Base-by-base conservation (phyloP, 2,797 vertebrate genomes). In the Sphaeramia orbicularis region DNA sequence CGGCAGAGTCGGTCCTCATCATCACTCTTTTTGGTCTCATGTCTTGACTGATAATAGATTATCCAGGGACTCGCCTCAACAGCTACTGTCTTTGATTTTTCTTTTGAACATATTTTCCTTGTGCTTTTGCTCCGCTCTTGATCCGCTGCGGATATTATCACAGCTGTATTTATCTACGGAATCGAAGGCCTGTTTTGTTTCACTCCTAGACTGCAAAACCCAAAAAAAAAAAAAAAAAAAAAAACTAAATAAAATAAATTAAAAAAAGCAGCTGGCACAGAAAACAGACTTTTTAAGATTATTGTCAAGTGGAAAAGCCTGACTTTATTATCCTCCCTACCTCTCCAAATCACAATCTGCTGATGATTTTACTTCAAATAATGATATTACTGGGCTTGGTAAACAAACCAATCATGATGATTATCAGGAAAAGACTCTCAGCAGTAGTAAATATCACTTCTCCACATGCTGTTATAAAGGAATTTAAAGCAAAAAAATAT, bases 71-170 rank as follows among this genome's bases (percentile, higher is more conserved):
- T 78, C 47, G 72, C 71, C 74, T 82, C 54, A 80, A 79, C 67
- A 78, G 70, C 66, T 50, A 42, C 71, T 72, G 55, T 78, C 80
- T 83, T 75, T 78, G 79, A 86, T 86, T 89, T 84, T 70, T 60
- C 71, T 78, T 65, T 69, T 32, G 83, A 63, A 76, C 63, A 57
- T n/a, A n/a, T 78, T 73, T 65, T 65, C 58, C 54, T 21, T 63
- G 55, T 38, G 49, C 62, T 42, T 70, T 43, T 19, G 44, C 63
- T 47, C 58, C 40, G 42, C 61, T 74, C 56, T 61, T 47, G 77
- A 86, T 84, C 45, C 56, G 49, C 51, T 9, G 47, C 62, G 60
- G 82, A 84, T 81, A 76, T 48, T 71, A 76, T 81, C 78, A 78
- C 63, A 61, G 73, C 16, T 15, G 0, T 15, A 71, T 52, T 83